These are phyloP conservation scores for Ceratoteleas bidentatus DNA, from an alignment of 1,140 invertebrate species.

Conservation along the genomic window DNA sequence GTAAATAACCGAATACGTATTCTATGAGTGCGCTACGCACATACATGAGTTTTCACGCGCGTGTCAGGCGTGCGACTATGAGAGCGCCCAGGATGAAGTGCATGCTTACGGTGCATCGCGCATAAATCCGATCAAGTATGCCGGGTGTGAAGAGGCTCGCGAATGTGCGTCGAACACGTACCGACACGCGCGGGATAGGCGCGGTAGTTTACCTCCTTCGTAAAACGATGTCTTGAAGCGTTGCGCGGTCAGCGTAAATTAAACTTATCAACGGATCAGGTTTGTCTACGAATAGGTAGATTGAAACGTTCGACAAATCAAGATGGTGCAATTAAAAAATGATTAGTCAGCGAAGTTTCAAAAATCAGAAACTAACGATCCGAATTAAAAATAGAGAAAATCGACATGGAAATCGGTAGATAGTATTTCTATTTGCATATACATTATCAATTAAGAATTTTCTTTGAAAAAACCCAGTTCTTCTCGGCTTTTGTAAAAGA, in stretches of 20 bases:
- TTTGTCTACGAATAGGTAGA: background rate
- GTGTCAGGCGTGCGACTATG: constrained; percentile 67
- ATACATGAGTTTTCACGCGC: constrained; percentile 67
- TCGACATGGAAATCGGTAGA: too few species aligned
- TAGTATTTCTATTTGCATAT: too few species aligned
- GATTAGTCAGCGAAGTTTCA: too few species aligned
- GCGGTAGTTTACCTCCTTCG: constrained; percentile 73
- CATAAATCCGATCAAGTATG: constrained; percentile 75
- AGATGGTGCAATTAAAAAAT: too few species aligned
- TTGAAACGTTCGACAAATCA: background rate
- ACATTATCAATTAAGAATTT: too few species aligned
- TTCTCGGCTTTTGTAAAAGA: too few species aligned
- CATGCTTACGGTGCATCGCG: constrained; percentile 67
- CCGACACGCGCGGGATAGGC: constrained; percentile 65
- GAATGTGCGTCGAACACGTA: constrained; percentile 74
- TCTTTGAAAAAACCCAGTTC: too few species aligned
- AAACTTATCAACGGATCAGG: constrained; percentile 20
- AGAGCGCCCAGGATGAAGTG: constrained; percentile 36
- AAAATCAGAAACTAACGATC: too few species aligned
- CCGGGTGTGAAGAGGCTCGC: constrained; percentile 72
- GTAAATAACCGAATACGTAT: constrained; percentile 55
- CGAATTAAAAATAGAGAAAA: too few species aligned
- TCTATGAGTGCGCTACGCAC: constrained; percentile 47
- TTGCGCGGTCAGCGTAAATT: constrained; percentile 39
- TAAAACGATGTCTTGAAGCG: constrained; percentile 67